A percentile compares a stretch with the other conserved stretches of the same genome.
phyloP scores from a whole-genome alignment of 2,797 vertebrate species.

The Eulemur coronatus region DNA sequence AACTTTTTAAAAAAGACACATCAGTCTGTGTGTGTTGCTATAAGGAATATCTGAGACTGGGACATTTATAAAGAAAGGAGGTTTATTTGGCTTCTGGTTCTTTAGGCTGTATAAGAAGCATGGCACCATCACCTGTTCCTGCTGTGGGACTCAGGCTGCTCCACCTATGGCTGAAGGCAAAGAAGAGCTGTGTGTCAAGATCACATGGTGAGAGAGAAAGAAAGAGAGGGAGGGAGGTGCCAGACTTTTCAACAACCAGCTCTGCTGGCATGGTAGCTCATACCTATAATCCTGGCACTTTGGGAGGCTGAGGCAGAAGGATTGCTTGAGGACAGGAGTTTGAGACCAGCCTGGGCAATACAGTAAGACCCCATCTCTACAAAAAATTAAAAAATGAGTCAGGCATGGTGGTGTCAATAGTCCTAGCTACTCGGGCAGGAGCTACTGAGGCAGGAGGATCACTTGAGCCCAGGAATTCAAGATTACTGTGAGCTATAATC shows the following conservation, averaged over 20 bases:
- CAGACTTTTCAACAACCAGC: not conserved
- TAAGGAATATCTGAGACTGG: not conserved
- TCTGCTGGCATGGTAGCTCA: not conserved
- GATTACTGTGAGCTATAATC: not conserved
- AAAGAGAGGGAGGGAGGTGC: not conserved
- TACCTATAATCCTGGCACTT: not conserved
- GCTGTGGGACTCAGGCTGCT: not conserved
- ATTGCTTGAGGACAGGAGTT: not conserved
- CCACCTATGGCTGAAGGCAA: not conserved
- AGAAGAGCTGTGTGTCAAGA: not conserved
- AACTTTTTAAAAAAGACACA: not conserved
- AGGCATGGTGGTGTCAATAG: not conserved
- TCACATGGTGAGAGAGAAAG: not conserved
- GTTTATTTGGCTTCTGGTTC: not conserved
- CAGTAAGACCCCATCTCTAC: not conserved
- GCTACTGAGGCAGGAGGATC: not conserved
- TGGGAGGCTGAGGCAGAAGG: too few relatives aligned
- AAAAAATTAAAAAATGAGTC: not conserved
- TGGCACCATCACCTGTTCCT: not conserved
- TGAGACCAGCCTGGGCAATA: not conserved
- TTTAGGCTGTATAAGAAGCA: not conserved
- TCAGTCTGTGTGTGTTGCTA: not conserved
- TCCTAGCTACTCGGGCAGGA: not conserved
- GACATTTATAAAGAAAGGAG: not conserved
- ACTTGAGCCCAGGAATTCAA: not conserved